Base-by-base conservation (phyloP, 1,140 invertebrate genomes). In the Triops cancriformis region DNA sequence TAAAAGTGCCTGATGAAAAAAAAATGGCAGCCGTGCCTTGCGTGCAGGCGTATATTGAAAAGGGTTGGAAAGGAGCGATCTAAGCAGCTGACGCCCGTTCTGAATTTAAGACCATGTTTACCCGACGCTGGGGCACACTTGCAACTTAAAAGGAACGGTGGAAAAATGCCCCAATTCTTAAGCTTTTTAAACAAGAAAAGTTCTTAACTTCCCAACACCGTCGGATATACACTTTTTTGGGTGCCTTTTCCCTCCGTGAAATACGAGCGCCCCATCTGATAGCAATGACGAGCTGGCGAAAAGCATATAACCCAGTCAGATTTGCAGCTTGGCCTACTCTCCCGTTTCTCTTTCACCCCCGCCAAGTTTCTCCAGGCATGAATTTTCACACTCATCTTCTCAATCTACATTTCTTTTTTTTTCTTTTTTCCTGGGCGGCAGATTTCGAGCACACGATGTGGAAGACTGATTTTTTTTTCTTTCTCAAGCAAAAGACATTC, bases 221-320 rank as follows among this genome's bases (percentile, higher is more conserved):
- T 64, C n/a, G 51, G 51, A 64, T n/a, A n/a, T n/a, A n/a, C n/a
- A n/a, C n/a, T 18, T 64, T 64, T 64, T 64, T 64, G 23, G 10
- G 10, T 14, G 6, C 23, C 18, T 64, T n/a, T 23, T 64, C 23
- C 23, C 51, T 23, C 51, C 18, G 9, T 64, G 51, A 64, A 64
- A 64, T 64, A 64, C 51, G 51, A 64, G 51, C 51, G 51, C 6
- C 51, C 51, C 51, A 64, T 64, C 51, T 64, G 51, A 64, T 64
- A 64, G 51, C 51, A n/a, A 64, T 64, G 51, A 64, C 51, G 51
- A 64, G 51, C 51, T 64, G 51, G 51, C n/a, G 51, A 64, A 64
- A 64, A 64, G 51, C 51, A 64, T 64, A 64, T 64, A 64, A 64
- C 18, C 51, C 10, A 23, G n/a, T 64, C 51, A 64, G 51, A 64